Base-by-base conservation (phyloP, 2,888 invertebrate genomes). In the Perizoma flavofasciatum region DNA sequence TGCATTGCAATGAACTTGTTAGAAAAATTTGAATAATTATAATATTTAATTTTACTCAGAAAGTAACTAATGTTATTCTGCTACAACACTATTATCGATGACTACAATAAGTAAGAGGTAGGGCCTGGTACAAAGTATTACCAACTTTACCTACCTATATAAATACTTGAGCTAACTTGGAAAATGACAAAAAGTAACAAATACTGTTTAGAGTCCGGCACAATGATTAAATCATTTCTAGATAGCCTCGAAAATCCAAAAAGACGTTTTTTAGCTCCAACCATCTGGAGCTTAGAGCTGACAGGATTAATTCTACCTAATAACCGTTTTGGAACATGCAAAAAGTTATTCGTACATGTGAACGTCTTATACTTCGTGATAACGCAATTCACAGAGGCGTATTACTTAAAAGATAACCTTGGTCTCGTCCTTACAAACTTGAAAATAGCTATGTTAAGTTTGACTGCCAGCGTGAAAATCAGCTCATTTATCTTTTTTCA, bases 391-490 rank as follows among this genome's bases (percentile, higher is more conserved):
- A 74, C 85, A 56, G 91, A 90, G 59, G 70, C 88, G 4, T 88
- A 83, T 48, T 75, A 81, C 0, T 82, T 88, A 55, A 77, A 81
- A 68, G 83, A 85, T 0, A 72, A 90, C 60, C 67, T 88, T 47
- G 82, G 85, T 70, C 76, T 78, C 0, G 83, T 88, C 0, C 53
- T 88, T n/a, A 85, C 84, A 0, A 89, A 89, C 62, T 66, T 89
- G 37, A 89, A 82, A 67, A 85, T 89, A 65, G 85, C 89, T 0
- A 88, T 89, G 85, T 62, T 89, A 43, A 89, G 88, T 67, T 76
- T 82, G 6, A 77, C 89, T n/a, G 87, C 86, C 57, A 60, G 85
- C 1, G 71, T 85, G 0, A 90, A 91, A 72, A 75, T 72, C 0
- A 81, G 83, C 49, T 81, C 85, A 0, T 89, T 82, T 60, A 55